Percentiles rank a stretch among this genome's conserved stretches.
Evolutionary conservation across 2,888 invertebrate species (phyloP).

Genomic region (Seira musarum): DNA sequence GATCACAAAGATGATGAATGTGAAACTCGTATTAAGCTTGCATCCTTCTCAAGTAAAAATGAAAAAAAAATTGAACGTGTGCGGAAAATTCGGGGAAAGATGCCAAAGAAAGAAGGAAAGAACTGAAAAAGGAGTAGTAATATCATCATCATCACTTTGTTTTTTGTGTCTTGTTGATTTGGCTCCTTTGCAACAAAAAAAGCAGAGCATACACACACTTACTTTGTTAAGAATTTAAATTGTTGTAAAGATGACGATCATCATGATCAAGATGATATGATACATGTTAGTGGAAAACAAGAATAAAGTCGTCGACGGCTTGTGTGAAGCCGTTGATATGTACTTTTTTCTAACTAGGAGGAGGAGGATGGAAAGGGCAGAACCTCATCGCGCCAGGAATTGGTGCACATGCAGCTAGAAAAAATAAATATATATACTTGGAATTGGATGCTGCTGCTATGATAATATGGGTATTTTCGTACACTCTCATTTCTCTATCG

Average conservation of each 20-base stretch:
- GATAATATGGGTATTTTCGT: constrained; percentile 2
- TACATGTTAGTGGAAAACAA: constrained; percentile 13
- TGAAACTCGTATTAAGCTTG: not conserved
- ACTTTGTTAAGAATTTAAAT: constrained; percentile 11
- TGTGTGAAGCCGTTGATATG: constrained; percentile 10
- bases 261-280: constrained; percentile 15
- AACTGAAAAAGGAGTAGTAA: constrained; percentile 18
- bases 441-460: not conserved
- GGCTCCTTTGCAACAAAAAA: constrained; percentile 12
- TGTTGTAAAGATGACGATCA: constrained; percentile 11
- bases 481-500: not conserved
- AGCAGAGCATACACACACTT: not conserved
- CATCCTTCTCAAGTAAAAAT: not conserved
- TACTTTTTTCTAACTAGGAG: constrained; percentile 3
- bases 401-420: constrained; percentile 12
- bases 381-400: constrained; percentile 15
- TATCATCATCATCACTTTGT: constrained; percentile 7
- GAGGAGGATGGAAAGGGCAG: constrained; percentile 15
- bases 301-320: constrained; percentile 5
- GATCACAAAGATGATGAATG: not conserved
- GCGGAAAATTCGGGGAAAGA: constrained; percentile 31
- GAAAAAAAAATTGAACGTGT: constrained; percentile 28
- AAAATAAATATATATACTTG: constrained; percentile 1
- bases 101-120: constrained; percentile 18
- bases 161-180: constrained; percentile 19